Evolutionary conservation across 2,113 vertebrate genomes (phyloP), one percentile per base, ranked within the genome.

Genomic region (Ovibos moschatus): DNA sequence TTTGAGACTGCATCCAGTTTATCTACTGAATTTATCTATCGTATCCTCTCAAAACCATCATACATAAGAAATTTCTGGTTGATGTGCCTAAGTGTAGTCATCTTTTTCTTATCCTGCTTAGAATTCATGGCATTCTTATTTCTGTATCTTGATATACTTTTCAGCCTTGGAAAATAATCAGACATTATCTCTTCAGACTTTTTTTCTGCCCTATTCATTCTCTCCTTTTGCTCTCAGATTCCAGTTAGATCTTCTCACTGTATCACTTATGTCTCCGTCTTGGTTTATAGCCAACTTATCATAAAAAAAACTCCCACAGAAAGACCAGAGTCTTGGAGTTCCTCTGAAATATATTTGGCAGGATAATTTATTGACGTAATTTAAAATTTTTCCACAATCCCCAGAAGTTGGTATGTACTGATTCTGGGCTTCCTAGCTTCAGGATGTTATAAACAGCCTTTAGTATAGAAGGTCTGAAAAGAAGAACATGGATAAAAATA

Each of bases 271-370:
- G 14, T 57, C 23, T 81, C 51, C 71, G 33, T 13, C n/a, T 45
- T 94, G 55, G n/a, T 87, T 58, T 93, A 71, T 28, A 91, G 50
- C 6, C 51, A 76, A 91, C 19, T 16, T 91, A 47, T 43, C 25
- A 87, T 50, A 2, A 67, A 91, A 28, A 57, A 58, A 47, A 45
- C 2, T 0, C 25, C n/a, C 28, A 33, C 57, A 82, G 30, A 93
- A 87, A 95, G 83, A 71, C 10, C 19, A 47, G 28, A 58, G 78
- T 25, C 53, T n/a, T 47, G 50, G 36, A 53, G 15, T 85, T 97
- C 36, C 19, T 92, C 62, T 96, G 30, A 58, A 94, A 93, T 82
- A 67, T 40, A 89, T 85, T 50, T 97, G 45, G 47, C n/a, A 95
- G 21, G 19, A 23, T 92, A 58, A 81, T 95, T 95, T 93, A 36